Evolutionary conservation across 2,797 vertebrate species (phyloP), one percentile per base, ranked within the genome.

Genomic region (Amblyraja radiata): DNA sequence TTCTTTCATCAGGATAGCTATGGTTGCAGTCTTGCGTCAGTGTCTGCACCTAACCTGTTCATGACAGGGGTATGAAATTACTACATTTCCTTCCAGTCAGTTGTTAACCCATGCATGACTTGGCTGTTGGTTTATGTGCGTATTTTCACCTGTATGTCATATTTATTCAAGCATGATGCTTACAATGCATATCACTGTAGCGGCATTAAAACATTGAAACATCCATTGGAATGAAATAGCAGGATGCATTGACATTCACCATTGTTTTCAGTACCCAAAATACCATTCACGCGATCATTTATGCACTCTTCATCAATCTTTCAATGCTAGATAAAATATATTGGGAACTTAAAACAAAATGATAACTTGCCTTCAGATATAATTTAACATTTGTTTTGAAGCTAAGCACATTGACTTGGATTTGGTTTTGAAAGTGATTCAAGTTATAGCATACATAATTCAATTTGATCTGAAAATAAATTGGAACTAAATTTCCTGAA

Each of bases 21-120:
- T 95, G 96, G 96, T 95, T 96, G 96, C 96, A 96, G 95, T 96
- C 96, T 97, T 95, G 95, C 97, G 1, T 97, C 97, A 95, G 94
- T 97, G 95, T 97, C 97, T 95, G 95, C 97, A 95, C 96, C 97
- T 96, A 97, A 97, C 96, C 97, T 97, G 94, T 97, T 97, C 97
- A 97, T 95, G 95, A 94, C 96, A 94, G 97, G 96, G 97, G 97
- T 97, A 97, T 96, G 97, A 94, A 95, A 95, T 95, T 96, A 95
- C 95, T 95, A 95, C 94, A 93, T 94, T 94, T 93, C 61, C 94
- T 95, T 94, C 91, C 95, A 95, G 95, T 95, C 93, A 93, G 94
- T 93, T 95, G 94, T 93, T 93, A 94, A 95, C 93, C 94, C 93
- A 94, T 96, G 95, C 95, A 96, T 96, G 95, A 94, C 94, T 94